Evolutionary conservation across 2,888 invertebrate genomes (phyloP), one percentile per base, ranked within the genome.

Genomic region (Gymnosoma rotundatum): DNA sequence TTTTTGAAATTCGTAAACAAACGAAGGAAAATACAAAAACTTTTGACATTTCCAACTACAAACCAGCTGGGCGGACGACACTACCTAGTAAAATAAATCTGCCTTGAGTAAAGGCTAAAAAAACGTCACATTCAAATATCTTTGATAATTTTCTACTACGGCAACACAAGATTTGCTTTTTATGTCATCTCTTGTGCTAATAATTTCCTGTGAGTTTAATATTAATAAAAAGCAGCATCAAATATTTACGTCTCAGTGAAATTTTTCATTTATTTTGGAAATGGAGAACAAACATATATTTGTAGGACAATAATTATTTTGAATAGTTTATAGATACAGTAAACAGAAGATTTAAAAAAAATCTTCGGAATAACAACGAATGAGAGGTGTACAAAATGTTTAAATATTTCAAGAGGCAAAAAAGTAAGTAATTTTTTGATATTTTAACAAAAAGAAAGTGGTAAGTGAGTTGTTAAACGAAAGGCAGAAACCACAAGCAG

Each of bases 371-470:
- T 32, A 5, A 32, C 32, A 70, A 73, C 83, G 72, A 64, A 73
- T 78, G 63, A 48, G 75, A 50, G 70, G 56, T 21, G 52, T n/a
- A 45, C n/a, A 73, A 75, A 70, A 90, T 90, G 90, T 81, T 90
- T 25, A 90, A 90, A 83, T 90, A 90, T 87, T 89, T 90, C 42
- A 90, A 89, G 72, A 89, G 88, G 86, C 90, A 90, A 83, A 89
- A 89, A 81, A 88, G 90, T 90, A 88, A 88, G 88, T 70, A 42
- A 52, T 18, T 18, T 54, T 38, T 18, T n/a, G 2, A 7, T 48
- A 1, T 14, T 16, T 6, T 48, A 48, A 48, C 45, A 48, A 45
- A 10, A 45, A 16, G 14, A 48, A 48, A 16, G 5, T 48, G 45
- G 16, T 6, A n/a, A 45, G 1, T 38, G 2, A 45, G 1, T 38